Conservation (phyloP, 2,888 invertebrate species). For the Dioctria rufipes region DNA sequence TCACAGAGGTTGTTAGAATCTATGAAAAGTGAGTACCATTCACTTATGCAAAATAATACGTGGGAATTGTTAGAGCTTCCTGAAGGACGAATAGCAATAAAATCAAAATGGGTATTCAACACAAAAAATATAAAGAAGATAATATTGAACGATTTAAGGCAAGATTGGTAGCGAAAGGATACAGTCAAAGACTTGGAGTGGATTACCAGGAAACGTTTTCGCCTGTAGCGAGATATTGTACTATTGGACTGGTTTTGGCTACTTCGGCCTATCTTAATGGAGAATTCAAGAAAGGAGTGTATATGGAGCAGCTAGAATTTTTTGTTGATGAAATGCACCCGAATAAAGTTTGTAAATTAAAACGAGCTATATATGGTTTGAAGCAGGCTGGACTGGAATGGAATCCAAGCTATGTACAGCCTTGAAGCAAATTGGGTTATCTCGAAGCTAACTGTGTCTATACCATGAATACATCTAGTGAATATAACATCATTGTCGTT, state of each 20-base stretch:
- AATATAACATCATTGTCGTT: slow-evolving; percentile 57
- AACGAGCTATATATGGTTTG: slow-evolving; percentile 61
- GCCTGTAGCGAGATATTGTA: slow-evolving; percentile 58
- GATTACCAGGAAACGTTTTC: slow-evolving; percentile 55
- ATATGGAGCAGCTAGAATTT: slow-evolving; percentile 58
- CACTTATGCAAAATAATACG: slow-evolving; percentile 49
- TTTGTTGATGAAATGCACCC: slow-evolving; percentile 53
- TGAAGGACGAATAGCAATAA: slow-evolving; percentile 49
- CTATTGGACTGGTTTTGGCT: slow-evolving; percentile 60
- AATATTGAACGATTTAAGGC: slow-evolving; percentile 58
- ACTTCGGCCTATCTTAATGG: slow-evolving; percentile 60
- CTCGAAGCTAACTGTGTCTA: slow-evolving; percentile 56
- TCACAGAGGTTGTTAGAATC: slow-evolving; percentile 3
- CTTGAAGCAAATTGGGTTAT: slow-evolving; percentile 57
- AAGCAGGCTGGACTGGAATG: slow-evolving; percentile 62
- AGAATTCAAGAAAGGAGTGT: slow-evolving; percentile 58
- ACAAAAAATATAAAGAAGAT: slow-evolving; percentile 53
- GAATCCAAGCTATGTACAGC: slow-evolving; percentile 59
- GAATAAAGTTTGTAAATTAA: slow-evolving; percentile 59
- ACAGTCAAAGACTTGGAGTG: slow-evolving; percentile 50
- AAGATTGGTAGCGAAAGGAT: slow-evolving; percentile 58
- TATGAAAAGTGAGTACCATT: slow-evolving; percentile 25
- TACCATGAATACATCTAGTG: slow-evolving; percentile 48
- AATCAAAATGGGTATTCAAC: slow-evolving; percentile 57
- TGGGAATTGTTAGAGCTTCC: slow-evolving; percentile 55